phyloP scores from a whole-genome alignment of 2,888 invertebrate genomes.

The Pterostichus niger region DNA sequence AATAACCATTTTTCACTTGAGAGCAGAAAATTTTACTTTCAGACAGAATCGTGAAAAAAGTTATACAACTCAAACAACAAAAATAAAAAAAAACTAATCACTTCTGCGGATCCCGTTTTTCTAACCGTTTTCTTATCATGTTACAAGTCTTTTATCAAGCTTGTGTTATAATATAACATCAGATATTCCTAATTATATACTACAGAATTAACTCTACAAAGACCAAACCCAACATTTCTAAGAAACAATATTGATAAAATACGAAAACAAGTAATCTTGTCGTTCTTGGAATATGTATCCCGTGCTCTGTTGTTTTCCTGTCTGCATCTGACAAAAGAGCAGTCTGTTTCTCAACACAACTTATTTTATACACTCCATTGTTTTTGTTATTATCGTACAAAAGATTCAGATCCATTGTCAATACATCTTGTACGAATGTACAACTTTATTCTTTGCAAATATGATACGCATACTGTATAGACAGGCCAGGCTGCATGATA shows the following conservation, averaged over 20 bases:
- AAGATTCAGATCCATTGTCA: constrained; percentile 28
- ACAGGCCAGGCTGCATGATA: too few relatives aligned
- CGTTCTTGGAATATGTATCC: constrained; percentile 5
- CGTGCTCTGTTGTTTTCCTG: neutral
- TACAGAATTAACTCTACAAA: neutral
- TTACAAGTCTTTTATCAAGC: neutral
- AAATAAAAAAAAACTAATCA: too few relatives aligned
- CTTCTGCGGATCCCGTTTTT: neutral
- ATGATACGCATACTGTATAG: too few relatives aligned
- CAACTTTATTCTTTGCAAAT: neutral
- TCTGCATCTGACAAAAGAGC: constrained; percentile 25
- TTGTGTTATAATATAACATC: neutral
- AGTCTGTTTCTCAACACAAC: constrained; percentile 1
- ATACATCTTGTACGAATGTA: constrained; percentile 15
- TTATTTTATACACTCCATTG: constrained; percentile 34
- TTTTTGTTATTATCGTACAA: constrained; percentile 20
- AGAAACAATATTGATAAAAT: neutral
- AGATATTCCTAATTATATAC: too few relatives aligned
- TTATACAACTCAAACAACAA: too few relatives aligned
- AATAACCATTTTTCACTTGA: too few relatives aligned
- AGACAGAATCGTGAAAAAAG: too few relatives aligned
- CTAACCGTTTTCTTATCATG: neutral
- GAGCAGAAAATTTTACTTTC: too few relatives aligned
- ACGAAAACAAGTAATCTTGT: constrained; percentile 23
- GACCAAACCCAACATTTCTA: neutral